A percentile compares a stretch with the other conserved stretches of the same genome.
These are phyloP conservation scores for Lutraria rhynchaena DNA, from an alignment of 1,140 invertebrate species.

Conservation along the genomic window DNA sequence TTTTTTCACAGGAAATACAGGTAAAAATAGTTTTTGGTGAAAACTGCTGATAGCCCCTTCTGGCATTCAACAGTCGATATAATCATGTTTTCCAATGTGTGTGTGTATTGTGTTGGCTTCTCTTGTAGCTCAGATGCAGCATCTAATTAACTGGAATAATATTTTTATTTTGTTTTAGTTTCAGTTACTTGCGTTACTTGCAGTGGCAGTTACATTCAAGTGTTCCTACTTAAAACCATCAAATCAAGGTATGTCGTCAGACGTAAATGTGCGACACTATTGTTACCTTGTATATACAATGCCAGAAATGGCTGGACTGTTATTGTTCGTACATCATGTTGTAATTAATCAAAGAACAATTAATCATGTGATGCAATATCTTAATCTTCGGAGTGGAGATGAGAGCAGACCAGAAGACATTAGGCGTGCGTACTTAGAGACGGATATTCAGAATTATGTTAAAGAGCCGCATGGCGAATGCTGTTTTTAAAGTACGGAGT, in stretches of 20 bases:
- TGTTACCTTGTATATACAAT: no score
- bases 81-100: neutral
- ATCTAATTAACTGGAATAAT: slow-evolving; percentile 2
- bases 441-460: neutral
- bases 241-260: neutral
- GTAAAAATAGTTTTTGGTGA: no score
- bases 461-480: neutral
- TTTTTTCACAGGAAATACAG: no score
- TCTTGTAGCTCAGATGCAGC: neutral
- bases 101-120: neutral
- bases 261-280: no score
- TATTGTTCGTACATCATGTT: neutral
- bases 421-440: neutral
- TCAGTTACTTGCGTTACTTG: no score
- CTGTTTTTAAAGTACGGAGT: slow-evolving; percentile 16
- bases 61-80: no score
- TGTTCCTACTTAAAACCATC: neutral
- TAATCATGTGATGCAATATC: no score
- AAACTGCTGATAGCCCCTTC: no score
- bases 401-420: no score
- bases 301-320: no score
- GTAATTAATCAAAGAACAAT: slow-evolving; percentile 11
- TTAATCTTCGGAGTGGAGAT: no score
- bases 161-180: no score
- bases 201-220: neutral